A percentile compares a stretch with the other conserved stretches of the same genome.
phyloP scores from a whole-genome alignment of 1,140 invertebrate genomes.

The Dendroctonus ponderosae region DNA sequence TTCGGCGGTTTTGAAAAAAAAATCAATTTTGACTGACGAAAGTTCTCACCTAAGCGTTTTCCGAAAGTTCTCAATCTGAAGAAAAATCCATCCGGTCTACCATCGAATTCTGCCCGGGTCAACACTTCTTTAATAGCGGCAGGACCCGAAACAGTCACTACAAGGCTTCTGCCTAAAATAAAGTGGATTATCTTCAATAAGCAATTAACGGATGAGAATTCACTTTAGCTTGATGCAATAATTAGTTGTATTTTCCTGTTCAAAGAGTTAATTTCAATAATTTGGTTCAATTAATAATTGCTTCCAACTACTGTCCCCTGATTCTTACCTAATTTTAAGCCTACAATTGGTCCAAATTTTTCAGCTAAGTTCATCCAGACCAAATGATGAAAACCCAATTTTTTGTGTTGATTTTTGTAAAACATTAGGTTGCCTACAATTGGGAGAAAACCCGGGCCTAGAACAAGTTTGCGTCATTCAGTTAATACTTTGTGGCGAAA shows the following conservation, averaged over 20 bases:
- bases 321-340: slow-evolving; percentile 59
- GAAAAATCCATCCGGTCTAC: slow-evolving; percentile 72
- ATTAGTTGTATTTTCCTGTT: not conserved
- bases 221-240: not conserved
- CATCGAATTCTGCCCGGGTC: slow-evolving; percentile 65
- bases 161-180: slow-evolving; percentile 52
- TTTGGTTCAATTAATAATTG: slow-evolving; percentile 1
- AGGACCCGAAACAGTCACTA: slow-evolving; percentile 63
- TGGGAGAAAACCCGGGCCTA: slow-evolving; percentile 70
- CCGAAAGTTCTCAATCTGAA: slow-evolving; percentile 68
- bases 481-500: no score
- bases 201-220: not conserved
- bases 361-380: slow-evolving; percentile 60
- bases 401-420: slow-evolving; percentile 56
- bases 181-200: not conserved
- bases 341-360: slow-evolving; percentile 62
- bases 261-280: slow-evolving; percentile 3
- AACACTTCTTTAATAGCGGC: slow-evolving; percentile 62
- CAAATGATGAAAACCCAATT: slow-evolving; percentile 62
- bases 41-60: slow-evolving; percentile 57
- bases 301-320: no score
- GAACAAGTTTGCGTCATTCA: not conserved
- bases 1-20: not conserved
- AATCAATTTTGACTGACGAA: not conserved
- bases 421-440: slow-evolving; percentile 63